Percentiles rank a stretch among this genome's conserved stretches.
phyloP scores from a whole-genome alignment of 2,888 invertebrate genomes.

The Bugula neritina region DNA sequence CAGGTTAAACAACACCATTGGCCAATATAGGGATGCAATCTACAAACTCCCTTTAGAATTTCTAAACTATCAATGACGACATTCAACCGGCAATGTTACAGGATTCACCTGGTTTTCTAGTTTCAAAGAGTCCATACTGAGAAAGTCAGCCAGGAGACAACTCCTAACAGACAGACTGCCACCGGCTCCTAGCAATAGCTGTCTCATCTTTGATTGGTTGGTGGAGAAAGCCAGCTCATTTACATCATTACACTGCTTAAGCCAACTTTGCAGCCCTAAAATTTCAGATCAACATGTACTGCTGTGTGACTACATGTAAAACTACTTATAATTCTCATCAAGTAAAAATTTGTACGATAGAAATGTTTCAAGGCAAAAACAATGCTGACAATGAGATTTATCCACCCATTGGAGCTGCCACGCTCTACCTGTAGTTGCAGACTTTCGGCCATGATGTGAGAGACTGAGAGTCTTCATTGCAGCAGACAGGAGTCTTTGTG shows the following conservation, averaged over 20 bases:
- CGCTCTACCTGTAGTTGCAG: background rate
- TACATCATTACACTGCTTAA: background rate
- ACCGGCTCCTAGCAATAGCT: background rate
- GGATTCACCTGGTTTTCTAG: background rate
- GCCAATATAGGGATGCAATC: too few species aligned
- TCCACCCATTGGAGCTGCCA: too few species aligned
- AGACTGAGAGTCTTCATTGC: background rate
- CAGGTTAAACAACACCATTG: too few species aligned
- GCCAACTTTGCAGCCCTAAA: slow-evolving; percentile 16
- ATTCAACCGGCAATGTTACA: too few species aligned
- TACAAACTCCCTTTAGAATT: too few species aligned
- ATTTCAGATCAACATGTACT: too few species aligned
- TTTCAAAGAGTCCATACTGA: slow-evolving; percentile 4
- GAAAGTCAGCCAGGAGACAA: background rate
- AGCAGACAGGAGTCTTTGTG: background rate
- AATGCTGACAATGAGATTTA: too few species aligned
- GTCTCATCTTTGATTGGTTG: background rate
- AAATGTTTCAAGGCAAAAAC: too few species aligned
- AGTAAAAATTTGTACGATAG: too few species aligned
- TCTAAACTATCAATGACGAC: too few species aligned
- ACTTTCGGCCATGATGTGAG: background rate
- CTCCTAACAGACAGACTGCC: background rate
- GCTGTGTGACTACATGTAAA: too few species aligned
- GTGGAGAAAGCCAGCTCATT: background rate
- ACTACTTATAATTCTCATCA: too few species aligned